Conservation (phyloP, 2,113 vertebrate species). For the Sterna hirundo region DNA sequence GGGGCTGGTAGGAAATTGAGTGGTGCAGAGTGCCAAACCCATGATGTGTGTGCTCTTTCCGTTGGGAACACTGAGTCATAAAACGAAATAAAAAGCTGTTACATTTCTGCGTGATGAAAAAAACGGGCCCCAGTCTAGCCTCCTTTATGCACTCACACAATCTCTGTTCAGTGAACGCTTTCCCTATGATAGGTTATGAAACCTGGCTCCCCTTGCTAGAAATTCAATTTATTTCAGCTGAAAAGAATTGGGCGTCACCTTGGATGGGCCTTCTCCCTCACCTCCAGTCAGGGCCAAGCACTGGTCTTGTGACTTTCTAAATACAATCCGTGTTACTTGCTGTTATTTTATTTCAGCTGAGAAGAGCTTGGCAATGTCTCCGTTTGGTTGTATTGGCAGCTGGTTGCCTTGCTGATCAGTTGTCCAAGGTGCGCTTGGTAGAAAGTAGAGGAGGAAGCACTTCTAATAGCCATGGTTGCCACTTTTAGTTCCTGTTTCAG, state of each 20-base stretch:
- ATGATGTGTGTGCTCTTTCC: slow-evolving; percentile 18
- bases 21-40: slow-evolving; percentile 2
- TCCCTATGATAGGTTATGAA: neutral
- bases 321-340: neutral
- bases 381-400: neutral
- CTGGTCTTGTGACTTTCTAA: neutral
- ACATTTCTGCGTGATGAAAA: neutral
- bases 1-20: slow-evolving; percentile 7
- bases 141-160: neutral
- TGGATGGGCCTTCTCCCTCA: neutral
- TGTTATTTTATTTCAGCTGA: neutral
- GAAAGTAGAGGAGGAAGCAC: neutral
- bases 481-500: neutral
- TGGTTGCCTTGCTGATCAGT: neutral
- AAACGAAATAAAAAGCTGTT: neutral
- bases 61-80: slow-evolving; percentile 57
- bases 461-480: neutral
- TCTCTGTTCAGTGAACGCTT: neutral
- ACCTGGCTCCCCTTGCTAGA: neutral
- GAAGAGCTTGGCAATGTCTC: neutral
- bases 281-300: neutral
- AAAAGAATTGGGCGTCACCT: slow-evolving; percentile 34
- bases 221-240: neutral
- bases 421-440: neutral
- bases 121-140: neutral